Evolutionary conservation across 2,797 vertebrate genomes (phyloP).

Genomic region (Avahi laniger): DNA sequence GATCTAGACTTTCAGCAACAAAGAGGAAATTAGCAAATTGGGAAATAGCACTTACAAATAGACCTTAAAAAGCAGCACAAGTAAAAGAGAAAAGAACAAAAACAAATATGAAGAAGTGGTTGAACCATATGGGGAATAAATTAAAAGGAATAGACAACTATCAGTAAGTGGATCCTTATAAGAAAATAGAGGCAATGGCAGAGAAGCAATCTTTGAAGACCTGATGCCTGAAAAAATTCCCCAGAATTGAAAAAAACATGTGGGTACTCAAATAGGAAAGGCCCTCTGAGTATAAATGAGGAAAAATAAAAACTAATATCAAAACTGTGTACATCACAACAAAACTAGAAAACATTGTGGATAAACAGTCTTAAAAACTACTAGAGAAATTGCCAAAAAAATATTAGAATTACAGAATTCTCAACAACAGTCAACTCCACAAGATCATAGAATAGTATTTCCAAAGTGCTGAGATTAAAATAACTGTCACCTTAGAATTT

Average conservation of each 20-base stretch:
- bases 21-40: neutral
- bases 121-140: neutral
- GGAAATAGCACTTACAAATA: neutral
- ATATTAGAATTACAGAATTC: too few species aligned
- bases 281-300: neutral
- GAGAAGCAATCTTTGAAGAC: neutral
- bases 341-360: neutral
- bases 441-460: neutral
- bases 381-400: neutral
- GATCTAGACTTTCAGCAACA: neutral
- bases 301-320: neutral
- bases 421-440: neutral
- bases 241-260: neutral
- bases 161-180: neutral
- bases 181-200: neutral
- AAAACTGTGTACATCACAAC: fast-evolving
- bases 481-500: neutral
- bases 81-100: neutral
- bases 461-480: neutral
- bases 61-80: neutral
- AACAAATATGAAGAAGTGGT: neutral
- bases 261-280: neutral
- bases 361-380: neutral
- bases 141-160: neutral
- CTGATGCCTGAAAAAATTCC: neutral